Evolutionary conservation across 2,113 vertebrate genomes (phyloP).

Genomic region (Pardalotus punctatus): DNA sequence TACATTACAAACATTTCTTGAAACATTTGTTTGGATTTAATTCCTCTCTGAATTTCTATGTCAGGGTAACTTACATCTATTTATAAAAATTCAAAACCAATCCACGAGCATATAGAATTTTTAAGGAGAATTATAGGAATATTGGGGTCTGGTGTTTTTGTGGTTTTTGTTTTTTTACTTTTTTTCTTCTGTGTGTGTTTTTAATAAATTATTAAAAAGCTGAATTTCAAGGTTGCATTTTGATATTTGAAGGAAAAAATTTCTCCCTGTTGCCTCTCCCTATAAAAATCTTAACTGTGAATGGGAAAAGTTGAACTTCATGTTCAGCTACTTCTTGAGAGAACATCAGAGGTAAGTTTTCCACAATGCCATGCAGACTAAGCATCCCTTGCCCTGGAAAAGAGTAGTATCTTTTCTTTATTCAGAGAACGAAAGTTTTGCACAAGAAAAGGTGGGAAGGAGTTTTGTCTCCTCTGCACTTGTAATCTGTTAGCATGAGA

Average conservation of each 20-base stretch:
- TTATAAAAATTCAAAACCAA: background rate
- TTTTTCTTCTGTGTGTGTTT: background rate
- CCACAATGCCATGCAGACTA: background rate
- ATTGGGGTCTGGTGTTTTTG: fast-evolving
- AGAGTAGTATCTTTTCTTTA: background rate
- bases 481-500: background rate
- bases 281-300: background rate
- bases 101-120: background rate
- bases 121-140: background rate
- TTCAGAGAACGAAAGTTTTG: background rate
- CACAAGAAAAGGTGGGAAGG: background rate
- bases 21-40: background rate
- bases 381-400: background rate
- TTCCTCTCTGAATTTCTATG: background rate
- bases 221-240: background rate
- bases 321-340: background rate
- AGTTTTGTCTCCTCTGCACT: background rate
- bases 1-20: background rate
- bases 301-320: background rate
- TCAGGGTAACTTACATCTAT: background rate
- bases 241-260: background rate
- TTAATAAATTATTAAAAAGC: background rate
- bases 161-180: too few species aligned
- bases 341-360: background rate
- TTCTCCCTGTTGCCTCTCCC: background rate